Evolutionary conservation across 2,888 invertebrate species (phyloP), one percentile per base, ranked within the genome.

Genomic region (Tuberolachnus salignus): DNA sequence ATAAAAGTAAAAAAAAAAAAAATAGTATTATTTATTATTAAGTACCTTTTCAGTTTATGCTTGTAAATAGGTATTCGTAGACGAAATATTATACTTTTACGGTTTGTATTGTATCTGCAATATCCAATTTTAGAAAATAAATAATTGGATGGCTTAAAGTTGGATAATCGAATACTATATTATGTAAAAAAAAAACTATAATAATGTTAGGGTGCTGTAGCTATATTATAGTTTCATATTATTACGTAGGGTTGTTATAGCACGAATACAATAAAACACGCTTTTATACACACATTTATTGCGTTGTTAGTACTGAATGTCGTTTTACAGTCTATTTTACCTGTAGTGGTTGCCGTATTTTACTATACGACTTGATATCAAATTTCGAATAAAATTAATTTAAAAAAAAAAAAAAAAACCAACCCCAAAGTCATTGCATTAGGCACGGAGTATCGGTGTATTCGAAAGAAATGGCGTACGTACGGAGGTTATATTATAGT

Each of bases 101-200:
- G 4, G 8, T 0, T 51, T 21, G 42, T 16, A n/a, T 11, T 71
- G 23, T 19, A 26, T 59, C 26, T 55, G 44, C 26, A 57, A 75
- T 26, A 14, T 67, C 66, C 75, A 75, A 67, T 75, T 75, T 75
- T 75, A 75, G 74, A 75, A 66, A 66, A 75, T 73, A 57, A n/a
- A 66, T 49, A 59, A 26, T 23, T 44, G 16, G 11, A 66, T 75
- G 75, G 75, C 46, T 75, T 75, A 75, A 75, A 66, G 67, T 75
- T 75, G 75, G 75, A 75, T 63, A n/a, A 46, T 67, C 11, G n/a
- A 74, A 74, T 74, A 74, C 42, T 44, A 14, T 42, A 26, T n/a
- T 49, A 26, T 26, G 26, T 59, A 59, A 23, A 26, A 46, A 26
- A 46, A 21, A 46, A 34, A 66, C 10, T 1, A 23, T 6, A 34